phyloP scores from a whole-genome alignment of 2,797 vertebrate species.

The Coendou prehensilis region DNA sequence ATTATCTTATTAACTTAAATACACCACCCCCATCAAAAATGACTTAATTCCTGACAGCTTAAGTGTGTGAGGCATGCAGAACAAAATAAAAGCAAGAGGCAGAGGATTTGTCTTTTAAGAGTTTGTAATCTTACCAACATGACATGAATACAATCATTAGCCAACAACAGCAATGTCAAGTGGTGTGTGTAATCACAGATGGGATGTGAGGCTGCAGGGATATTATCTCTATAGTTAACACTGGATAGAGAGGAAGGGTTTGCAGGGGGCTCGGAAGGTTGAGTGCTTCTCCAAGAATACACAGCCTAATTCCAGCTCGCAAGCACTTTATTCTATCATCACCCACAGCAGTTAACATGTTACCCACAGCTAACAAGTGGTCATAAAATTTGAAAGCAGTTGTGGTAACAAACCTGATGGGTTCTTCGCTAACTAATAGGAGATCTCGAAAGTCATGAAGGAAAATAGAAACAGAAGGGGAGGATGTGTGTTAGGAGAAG shows the following conservation, averaged over 20 bases:
- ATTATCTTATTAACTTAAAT: background rate
- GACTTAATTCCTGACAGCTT: background rate
- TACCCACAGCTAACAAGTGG: background rate
- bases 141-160: background rate
- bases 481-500: background rate
- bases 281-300: background rate
- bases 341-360: background rate
- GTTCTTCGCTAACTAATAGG: background rate
- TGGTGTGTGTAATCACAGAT: background rate
- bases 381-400: background rate
- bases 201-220: background rate
- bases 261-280: background rate
- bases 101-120: background rate
- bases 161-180: background rate
- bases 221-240: background rate
- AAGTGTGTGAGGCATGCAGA: background rate
- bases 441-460: constrained; percentile 3
- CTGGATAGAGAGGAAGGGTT: background rate
- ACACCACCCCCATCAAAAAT: constrained; percentile 1
- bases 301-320: background rate
- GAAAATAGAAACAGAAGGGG: background rate
- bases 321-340: background rate
- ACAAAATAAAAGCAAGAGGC: constrained; percentile 19
- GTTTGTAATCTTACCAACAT: background rate
- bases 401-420: background rate